These are phyloP conservation scores for Volucella zonaria DNA, from an alignment of 2,888 invertebrate species.

Conservation along the genomic window DNA sequence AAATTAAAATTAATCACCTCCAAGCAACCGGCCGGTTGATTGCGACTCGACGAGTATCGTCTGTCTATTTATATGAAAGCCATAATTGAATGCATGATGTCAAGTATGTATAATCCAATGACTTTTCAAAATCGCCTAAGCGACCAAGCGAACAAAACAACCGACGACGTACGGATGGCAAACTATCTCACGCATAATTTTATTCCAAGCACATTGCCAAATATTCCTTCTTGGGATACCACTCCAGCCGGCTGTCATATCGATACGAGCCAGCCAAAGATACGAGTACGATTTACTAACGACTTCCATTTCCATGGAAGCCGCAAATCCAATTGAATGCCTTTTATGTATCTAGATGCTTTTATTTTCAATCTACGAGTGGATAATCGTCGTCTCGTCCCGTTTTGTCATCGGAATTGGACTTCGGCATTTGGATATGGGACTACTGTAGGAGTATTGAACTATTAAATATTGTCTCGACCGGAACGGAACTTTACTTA, in stretches of 20 bases:
- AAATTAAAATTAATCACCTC: conserved; percentile 45
- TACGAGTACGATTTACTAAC: conserved; percentile 8
- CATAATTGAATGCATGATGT: conserved; percentile 12
- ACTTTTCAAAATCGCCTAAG: conserved; percentile 32
- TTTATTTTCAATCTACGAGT: conserved; percentile 43
- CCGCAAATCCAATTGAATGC: conserved; percentile 1
- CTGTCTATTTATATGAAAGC: neutral
- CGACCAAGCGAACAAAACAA: neutral
- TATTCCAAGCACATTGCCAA: conserved; percentile 57
- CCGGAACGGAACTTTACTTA: conserved; percentile 45
- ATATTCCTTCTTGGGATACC: conserved; percentile 9
- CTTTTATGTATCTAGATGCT: conserved; percentile 20
- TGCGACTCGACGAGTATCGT: neutral
- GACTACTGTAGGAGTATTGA: no score
- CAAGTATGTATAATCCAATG: conserved; percentile 40
- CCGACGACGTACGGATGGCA: conserved; percentile 32
- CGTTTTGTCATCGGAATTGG: conserved; percentile 12
- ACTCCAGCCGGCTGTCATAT: neutral
- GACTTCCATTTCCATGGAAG: conserved; percentile 1
- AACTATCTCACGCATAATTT: conserved; percentile 60
- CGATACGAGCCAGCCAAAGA: neutral
- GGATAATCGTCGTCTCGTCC: conserved; percentile 26
- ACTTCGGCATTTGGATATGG: no score
- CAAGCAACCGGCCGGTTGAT: conserved; percentile 9
- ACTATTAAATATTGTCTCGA: neutral